Evolutionary conservation across 2,113 vertebrate genomes (phyloP), one percentile per base, ranked within the genome.

Genomic region (Caloenas nicobarica): DNA sequence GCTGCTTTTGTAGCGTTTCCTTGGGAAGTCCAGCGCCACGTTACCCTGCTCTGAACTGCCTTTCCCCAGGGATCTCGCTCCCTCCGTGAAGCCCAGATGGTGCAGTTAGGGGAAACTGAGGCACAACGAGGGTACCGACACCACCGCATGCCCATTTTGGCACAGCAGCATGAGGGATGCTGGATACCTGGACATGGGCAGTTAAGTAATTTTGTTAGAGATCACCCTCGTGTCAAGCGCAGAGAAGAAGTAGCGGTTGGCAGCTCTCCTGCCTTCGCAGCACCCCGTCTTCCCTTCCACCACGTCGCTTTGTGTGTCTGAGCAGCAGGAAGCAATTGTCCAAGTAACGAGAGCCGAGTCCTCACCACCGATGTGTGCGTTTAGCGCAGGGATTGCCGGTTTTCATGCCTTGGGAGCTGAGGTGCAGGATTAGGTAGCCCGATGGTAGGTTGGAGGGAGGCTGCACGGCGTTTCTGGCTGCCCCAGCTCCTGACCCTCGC

Each of bases 71-170:
- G 34, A 25, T 40, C 36, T 70, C 0, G 0, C 2, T 15, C 58
- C 23, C 28, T 44, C 46, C 77, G 3, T 16, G 22, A 48, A 57
- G 60, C 66, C 40, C 23, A n/a, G 4, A 23, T 62, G 10, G 2
- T 17, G 34, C 66, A 60, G 13, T 65, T 58, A 8, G 0, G 2
- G 74, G 69, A 68, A 84, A 7, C 31, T 11, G 14, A 79, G 42
- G 5, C n/a, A 24, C 33, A 74, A 3, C 1, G 10, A 42, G 29
- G 87, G 34, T 71, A 22, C 53, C 12, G 9, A 11, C 57, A 9
- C 53, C 23, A 13, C 9, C 44, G 82, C 62, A 2, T 2, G 11
- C 14, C 22, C 0, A 0, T 29, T 62, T 12, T 54, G 68, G 56
- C 58, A 44, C 29, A 53, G 66, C 50, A 2, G 16, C 3, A 16